Percentiles rank a stretch among this genome's conserved stretches.
phyloP scores from a whole-genome alignment of 1,140 invertebrate genomes.

The Drosophila guanche region DNA sequence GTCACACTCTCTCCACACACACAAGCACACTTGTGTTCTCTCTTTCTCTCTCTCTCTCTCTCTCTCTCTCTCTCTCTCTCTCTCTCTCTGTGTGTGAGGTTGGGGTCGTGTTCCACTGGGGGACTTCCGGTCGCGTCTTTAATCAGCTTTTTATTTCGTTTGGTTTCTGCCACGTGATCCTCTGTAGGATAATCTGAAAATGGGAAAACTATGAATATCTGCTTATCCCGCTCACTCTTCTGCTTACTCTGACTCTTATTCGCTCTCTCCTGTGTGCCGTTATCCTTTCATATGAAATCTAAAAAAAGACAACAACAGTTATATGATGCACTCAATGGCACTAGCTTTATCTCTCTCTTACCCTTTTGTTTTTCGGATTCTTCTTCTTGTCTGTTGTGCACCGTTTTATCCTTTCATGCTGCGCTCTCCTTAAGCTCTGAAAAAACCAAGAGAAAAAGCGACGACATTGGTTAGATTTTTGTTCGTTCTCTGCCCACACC shows the following conservation, averaged over 20 bases:
- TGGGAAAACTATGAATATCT: not conserved
- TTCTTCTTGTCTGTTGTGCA: too few relatives aligned
- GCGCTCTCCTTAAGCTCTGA: too few relatives aligned
- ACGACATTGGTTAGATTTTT: not conserved
- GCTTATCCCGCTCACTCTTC: not conserved
- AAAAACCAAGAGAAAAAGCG: too few relatives aligned
- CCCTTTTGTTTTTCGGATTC: too few relatives aligned
- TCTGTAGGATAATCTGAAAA: constrained; percentile 14
- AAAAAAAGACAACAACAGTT: too few relatives aligned
- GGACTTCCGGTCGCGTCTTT: constrained; percentile 66
- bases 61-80: constrained; percentile 1
- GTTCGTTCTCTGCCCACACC: not conserved
- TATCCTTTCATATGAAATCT: constrained; percentile 12
- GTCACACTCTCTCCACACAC: constrained; percentile 7
- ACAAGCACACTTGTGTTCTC: not conserved
- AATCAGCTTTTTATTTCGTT: constrained; percentile 70
- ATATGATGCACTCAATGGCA: too few relatives aligned
- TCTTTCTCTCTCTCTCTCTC: constrained; percentile 2
- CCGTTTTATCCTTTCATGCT: too few relatives aligned
- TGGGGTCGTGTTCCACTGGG: constrained; percentile 70
- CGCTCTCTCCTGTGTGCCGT: not conserved
- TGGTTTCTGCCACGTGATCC: constrained; percentile 56
- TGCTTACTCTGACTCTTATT: constrained; percentile 2
- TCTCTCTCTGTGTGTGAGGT: constrained; percentile 7
- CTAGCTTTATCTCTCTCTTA: too few relatives aligned